Percentiles rank a stretch among this genome's conserved stretches.
Conservation (phyloP, 2,113 vertebrate genomes). For the Brachypodius melanocephalos region DNA sequence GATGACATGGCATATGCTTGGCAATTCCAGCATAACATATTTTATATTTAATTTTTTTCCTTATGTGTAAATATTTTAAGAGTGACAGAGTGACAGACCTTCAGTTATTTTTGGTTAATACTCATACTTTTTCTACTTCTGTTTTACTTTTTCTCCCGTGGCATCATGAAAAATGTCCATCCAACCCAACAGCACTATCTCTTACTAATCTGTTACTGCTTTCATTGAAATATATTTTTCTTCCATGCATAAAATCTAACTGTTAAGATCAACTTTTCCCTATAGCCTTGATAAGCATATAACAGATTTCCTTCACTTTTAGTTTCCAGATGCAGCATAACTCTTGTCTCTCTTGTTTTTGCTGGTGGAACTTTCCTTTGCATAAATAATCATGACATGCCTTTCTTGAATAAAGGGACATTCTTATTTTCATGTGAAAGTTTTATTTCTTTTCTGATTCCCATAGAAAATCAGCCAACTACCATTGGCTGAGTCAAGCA, state of each 20-base stretch:
- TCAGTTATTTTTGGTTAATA: not conserved
- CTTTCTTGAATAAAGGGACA: not conserved
- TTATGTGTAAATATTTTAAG: not conserved
- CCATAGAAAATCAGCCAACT: not conserved
- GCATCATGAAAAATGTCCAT: not conserved
- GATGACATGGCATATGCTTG: not conserved
- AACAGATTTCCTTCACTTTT: not conserved
- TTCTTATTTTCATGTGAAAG: not conserved
- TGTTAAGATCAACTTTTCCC: not conserved
- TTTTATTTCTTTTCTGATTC: not conserved
- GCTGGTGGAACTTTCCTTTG: not conserved
- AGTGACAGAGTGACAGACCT: not conserved
- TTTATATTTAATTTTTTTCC: not conserved
- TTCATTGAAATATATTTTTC: not conserved
- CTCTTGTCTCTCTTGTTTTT: not conserved
- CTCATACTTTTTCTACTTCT: not conserved
- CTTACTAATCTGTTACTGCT: not conserved
- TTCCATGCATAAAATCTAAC: not conserved
- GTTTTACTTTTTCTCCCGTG: not conserved
- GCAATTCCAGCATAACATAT: not conserved
- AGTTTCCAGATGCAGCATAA: not conserved
- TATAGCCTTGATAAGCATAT: not conserved
- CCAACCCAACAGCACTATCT: not conserved
- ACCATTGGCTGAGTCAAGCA: not conserved
- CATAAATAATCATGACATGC: not conserved